These are phyloP conservation scores for Apostichopus californicus DNA, from an alignment of 35 echinoderm and acorn worm genomes.

Conservation along the genomic window DNA sequence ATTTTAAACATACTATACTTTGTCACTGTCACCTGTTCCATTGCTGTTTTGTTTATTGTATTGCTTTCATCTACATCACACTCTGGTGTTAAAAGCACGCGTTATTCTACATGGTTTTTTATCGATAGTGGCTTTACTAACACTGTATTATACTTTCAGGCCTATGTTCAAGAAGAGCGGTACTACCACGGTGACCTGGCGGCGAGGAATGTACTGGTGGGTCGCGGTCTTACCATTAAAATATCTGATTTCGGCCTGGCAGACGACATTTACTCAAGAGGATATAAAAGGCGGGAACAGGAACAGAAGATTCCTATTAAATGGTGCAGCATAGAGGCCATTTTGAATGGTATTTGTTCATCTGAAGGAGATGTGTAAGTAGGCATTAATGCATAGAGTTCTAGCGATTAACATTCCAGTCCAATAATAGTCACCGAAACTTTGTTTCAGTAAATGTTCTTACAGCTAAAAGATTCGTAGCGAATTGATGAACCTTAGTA, in stretches of 20 bases:
- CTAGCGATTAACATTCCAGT: too few relatives aligned
- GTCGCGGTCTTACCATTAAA: conserved; percentile 30
- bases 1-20: too few relatives aligned
- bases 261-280: conserved; percentile 51
- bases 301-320: conserved; percentile 60
- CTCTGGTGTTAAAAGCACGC: neutral
- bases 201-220: conserved; percentile 54
- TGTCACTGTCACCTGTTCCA: too few relatives aligned
- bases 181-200: conserved; percentile 56
- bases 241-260: conserved; percentile 63
- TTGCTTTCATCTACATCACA: neutral
- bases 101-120: neutral
- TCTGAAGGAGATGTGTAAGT: conserved; percentile 65
- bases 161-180: conserved; percentile 15
- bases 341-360: conserved; percentile 54
- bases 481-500: too few relatives aligned
- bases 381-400: neutral
- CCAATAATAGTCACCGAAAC: too few relatives aligned
- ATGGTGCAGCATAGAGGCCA: conserved; percentile 56
- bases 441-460: too few relatives aligned
- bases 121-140: too few relatives aligned
- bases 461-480: too few relatives aligned
- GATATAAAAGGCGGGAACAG: conserved; percentile 30
- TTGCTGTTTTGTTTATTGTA: too few relatives aligned
- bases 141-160: neutral